Conservation (phyloP, 1,140 invertebrate genomes). For the Drosophila sproati region DNA sequence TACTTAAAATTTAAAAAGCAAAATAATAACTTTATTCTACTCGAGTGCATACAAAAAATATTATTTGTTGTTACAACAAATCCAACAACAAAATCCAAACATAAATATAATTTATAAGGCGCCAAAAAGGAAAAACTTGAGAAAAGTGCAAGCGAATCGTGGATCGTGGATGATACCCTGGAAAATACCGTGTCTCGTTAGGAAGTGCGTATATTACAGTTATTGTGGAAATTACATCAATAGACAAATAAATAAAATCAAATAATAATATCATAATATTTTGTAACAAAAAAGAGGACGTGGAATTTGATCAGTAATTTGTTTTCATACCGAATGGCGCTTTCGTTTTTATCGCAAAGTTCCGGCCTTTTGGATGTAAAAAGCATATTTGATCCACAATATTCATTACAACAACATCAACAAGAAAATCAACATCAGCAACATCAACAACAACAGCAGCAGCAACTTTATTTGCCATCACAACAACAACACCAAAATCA, state of each 20-base stretch:
- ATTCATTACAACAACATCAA: conserved; percentile 71
- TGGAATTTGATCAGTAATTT: conserved; percentile 38
- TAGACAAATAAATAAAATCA: background rate
- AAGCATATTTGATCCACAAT: conserved; percentile 82
- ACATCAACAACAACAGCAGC: conserved; percentile 58
- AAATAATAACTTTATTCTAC: conserved; percentile 58
- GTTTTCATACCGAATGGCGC: conserved; percentile 79
- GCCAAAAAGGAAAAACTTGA: conserved; percentile 37
- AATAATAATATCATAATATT: conserved; percentile 7
- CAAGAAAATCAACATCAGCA: conserved; percentile 34
- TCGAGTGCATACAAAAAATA: conserved; percentile 55
- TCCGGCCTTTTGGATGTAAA: conserved; percentile 83
- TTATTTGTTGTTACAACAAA: conserved; percentile 34
- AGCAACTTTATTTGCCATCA: conserved; percentile 44
- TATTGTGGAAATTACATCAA: conserved; percentile 31
- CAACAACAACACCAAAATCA: conserved; percentile 49
- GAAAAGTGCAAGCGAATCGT: conserved; percentile 56
- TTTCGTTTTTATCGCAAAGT: conserved; percentile 80
- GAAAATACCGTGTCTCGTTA: conserved; percentile 38
- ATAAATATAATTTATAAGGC: conserved; percentile 41
- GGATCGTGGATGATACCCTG: conserved; percentile 45
- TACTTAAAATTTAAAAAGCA: conserved; percentile 20
- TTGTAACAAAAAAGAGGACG: conserved; percentile 8
- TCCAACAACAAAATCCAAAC: conserved; percentile 9
- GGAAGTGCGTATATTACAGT: conserved; percentile 47